A percentile compares a stretch with the other conserved stretches of the same genome.
phyloP scores from a whole-genome alignment of 2,888 invertebrate species.

The Latrodectus elegans region DNA sequence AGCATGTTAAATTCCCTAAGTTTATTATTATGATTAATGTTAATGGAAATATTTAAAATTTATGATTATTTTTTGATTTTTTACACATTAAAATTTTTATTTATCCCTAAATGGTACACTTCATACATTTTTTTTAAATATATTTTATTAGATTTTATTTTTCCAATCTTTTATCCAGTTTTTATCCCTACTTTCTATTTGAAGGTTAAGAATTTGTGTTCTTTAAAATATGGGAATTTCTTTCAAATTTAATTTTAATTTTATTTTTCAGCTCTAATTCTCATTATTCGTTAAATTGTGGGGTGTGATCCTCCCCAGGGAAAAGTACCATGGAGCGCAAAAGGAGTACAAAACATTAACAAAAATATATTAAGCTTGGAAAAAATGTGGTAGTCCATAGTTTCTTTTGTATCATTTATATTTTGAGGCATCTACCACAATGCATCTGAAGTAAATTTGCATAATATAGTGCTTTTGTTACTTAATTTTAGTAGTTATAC shows the following conservation, averaged over 20 bases:
- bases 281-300: conserved; percentile 42
- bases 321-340: conserved; percentile 52
- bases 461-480: background rate
- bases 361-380: conserved; percentile 39
- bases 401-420: conserved; percentile 41
- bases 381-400: conserved; percentile 43
- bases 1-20: too few species aligned
- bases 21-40: too few species aligned
- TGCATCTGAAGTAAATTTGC: conserved; percentile 17
- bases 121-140: too few species aligned
- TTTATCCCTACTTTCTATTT: too few species aligned
- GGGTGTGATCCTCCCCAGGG: conserved; percentile 38
- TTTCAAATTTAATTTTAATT: conserved; percentile 48
- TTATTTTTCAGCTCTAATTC: conserved; percentile 59
- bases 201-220: too few species aligned
- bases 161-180: conserved; percentile 3
- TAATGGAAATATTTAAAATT: too few species aligned
- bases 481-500: too few species aligned
- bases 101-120: too few species aligned
- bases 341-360: conserved; percentile 59
- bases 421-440: conserved; percentile 9
- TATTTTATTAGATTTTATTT: background rate
- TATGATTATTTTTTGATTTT: too few species aligned
- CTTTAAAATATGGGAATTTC: background rate
- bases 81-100: too few species aligned